phyloP scores from a whole-genome alignment of 1,140 invertebrate genomes.

The Ceratina australensis region DNA sequence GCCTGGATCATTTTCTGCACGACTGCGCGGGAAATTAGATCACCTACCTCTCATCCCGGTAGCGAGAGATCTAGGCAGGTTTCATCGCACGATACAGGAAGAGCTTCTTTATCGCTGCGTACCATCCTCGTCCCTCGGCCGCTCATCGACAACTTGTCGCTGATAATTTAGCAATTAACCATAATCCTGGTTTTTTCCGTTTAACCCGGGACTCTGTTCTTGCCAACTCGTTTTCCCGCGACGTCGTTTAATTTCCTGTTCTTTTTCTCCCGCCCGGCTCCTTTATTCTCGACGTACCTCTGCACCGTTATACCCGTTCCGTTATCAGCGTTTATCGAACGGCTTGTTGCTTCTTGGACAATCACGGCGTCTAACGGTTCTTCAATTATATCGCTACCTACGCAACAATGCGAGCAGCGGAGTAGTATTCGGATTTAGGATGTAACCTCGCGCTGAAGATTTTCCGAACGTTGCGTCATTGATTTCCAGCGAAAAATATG shows the following conservation, averaged over 20 bases:
- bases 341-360: constrained; percentile 1
- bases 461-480: too few relatives aligned
- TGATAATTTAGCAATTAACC: constrained; percentile 77
- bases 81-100: constrained; percentile 74
- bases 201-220: background rate
- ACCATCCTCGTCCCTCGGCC: background rate
- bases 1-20: constrained; percentile 79
- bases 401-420: background rate
- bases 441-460: background rate
- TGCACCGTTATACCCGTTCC: constrained; percentile 36
- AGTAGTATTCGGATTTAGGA: background rate
- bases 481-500: too few relatives aligned
- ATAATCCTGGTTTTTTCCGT: constrained; percentile 1
- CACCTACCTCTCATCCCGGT: constrained; percentile 78
- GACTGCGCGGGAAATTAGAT: constrained; percentile 80
- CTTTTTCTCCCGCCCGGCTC: background rate
- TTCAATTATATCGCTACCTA: background rate
- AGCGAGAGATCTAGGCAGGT: constrained; percentile 69
- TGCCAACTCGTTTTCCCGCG: background rate
- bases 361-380: constrained; percentile 8
- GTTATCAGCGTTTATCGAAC: constrained; percentile 24
- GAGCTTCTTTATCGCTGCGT: constrained; percentile 47
- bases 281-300: constrained; percentile 36
- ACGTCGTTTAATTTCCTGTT: constrained; percentile 2
- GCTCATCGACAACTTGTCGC: constrained; percentile 66